These are phyloP conservation scores for Apaloderma vittatum DNA, from an alignment of 2,113 vertebrate genomes.

Conservation along the genomic window DNA sequence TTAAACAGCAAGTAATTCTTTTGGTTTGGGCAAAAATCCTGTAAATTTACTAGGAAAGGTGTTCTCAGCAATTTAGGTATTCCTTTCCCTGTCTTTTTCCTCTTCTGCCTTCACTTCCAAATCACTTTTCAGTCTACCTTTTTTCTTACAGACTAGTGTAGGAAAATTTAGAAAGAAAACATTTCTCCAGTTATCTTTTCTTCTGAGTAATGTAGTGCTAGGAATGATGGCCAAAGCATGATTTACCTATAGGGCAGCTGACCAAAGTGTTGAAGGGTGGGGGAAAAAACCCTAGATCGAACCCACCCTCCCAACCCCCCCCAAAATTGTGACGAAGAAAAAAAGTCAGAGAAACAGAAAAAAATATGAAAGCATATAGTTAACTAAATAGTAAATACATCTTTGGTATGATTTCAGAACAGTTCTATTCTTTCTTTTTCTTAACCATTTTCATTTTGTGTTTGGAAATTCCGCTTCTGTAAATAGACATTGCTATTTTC, in stretches of 20 bases:
- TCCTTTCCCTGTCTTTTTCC: not conserved
- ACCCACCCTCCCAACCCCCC: too few species aligned
- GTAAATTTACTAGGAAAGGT: not conserved
- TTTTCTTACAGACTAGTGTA: not conserved
- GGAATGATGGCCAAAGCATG: not conserved
- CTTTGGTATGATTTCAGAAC: not conserved
- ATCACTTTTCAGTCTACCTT: not conserved
- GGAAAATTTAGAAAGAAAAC: not conserved
- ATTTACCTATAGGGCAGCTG: not conserved
- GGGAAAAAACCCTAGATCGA: accelerated
- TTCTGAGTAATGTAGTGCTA: not conserved
- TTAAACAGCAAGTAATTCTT: not conserved
- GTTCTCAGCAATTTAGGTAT: not conserved
- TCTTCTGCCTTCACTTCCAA: not conserved
- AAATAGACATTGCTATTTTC: not conserved
- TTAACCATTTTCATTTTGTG: not conserved
- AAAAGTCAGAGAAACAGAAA: not conserved
- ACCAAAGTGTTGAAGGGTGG: not conserved
- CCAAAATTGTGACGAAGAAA: not conserved
- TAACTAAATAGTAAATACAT: not conserved
- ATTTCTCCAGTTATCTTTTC: not conserved
- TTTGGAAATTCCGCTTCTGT: not conserved
- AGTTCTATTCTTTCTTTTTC: not conserved
- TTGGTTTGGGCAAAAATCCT: not conserved
- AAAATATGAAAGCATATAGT: not conserved